These are phyloP conservation scores for Thunnus maccoyii DNA, from an alignment of 2,113 vertebrate species.

Conservation along the genomic window DNA sequence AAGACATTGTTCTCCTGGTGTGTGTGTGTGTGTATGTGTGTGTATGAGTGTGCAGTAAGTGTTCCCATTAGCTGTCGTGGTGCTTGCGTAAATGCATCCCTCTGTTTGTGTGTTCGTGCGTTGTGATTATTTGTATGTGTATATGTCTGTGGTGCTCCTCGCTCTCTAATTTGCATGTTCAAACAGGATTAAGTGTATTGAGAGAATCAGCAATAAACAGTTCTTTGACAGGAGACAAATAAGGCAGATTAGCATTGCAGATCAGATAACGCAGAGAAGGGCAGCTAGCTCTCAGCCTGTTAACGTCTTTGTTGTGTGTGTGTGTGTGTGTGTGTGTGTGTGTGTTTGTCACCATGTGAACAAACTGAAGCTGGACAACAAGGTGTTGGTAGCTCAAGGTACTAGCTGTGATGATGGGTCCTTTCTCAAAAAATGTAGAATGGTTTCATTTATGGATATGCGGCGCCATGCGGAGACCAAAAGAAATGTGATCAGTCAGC, in stretches of 20 bases:
- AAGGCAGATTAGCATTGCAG: conserved; percentile 55
- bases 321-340: conserved; percentile 20
- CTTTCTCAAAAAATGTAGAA: too few species aligned
- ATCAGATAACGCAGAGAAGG: conserved; percentile 44
- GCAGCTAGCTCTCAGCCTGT: conserved; percentile 26
- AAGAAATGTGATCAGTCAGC: too few species aligned
- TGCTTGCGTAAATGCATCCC: conserved; percentile 24
- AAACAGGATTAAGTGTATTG: conserved; percentile 66
- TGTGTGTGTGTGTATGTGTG: conserved; percentile 11
- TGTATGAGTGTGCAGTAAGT: background rate
- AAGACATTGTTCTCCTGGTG: conserved; percentile 27
- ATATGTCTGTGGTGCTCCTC: conserved; percentile 19
- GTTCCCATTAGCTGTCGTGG: conserved; percentile 5
- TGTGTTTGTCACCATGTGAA: background rate
- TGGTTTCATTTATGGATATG: too few species aligned
- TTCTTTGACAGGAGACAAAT: conserved; percentile 59
- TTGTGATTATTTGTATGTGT: background rate
- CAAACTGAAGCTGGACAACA: too few species aligned
- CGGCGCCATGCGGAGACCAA: too few species aligned
- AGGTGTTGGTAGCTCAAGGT: too few species aligned
- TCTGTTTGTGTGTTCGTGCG: conserved; percentile 31
- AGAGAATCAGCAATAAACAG: conserved; percentile 62
- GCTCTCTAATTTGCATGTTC: conserved; percentile 61
- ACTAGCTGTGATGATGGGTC: too few species aligned
- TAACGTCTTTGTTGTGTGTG: conserved; percentile 30